Base-by-base conservation (phyloP, 2,797 vertebrate species). In the Strix occidentalis region DNA sequence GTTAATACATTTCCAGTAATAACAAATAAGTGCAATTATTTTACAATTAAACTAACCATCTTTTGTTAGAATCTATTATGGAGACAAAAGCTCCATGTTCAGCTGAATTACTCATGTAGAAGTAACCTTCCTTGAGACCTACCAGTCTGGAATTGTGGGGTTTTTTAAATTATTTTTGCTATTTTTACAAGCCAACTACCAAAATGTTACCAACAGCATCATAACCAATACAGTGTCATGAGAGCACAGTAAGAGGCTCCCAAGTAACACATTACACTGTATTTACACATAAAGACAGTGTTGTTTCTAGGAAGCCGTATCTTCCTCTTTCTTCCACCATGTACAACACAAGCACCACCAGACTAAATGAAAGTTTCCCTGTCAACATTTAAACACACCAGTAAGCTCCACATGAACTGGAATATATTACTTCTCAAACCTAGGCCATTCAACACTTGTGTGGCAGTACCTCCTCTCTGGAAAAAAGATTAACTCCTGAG, bases 61-160 rank as follows among this genome's bases (percentile, higher is more conserved):
- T n/a, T 75, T 75, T 83, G 15, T 31, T 78, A 46, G 16, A 63
- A 58, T 41, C 7, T 46, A 11, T 37, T 7, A 20, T 2, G 2
- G 13, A 81, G 4, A 70, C 7, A 48, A 5, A 63, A 41, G 16
- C 48, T 53, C 11, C 56, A 58, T 10, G 39, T 79, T 74, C 18
- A 51, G 45, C 6, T 0, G 0, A 51, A 23, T 50, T 81, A 77
- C 13, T 57, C 2, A 25, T 2, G 9, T 1, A 58, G 28, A 74
- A 87, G 16, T 21, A 63, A 54, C 15, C 4, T 37, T 60, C 41
- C 51, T 39, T 10, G 21, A 56, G 8, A 92, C 7, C 5, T 41
- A 63, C 19, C 20, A 5, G 5, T 7, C 43, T 51, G 18, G 45
- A 8, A 20, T 46, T 13, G 9, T 54, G 4, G 4, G 16, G 16